phyloP scores from a whole-genome alignment of 2,888 invertebrate species.

The Candidula unifasciata region DNA sequence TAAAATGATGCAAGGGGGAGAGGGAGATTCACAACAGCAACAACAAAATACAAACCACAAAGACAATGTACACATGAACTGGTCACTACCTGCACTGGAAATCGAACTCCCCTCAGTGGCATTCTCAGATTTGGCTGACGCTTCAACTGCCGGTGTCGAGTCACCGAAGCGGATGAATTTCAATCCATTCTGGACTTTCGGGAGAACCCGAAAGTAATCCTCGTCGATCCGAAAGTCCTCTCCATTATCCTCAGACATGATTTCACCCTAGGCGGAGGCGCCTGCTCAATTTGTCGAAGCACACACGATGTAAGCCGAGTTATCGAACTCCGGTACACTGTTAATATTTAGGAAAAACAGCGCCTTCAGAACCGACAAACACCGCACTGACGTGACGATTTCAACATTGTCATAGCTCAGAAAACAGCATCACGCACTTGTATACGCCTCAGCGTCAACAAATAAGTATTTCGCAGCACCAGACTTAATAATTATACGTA shows the following conservation, averaged over 20 bases:
- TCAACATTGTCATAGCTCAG: no score
- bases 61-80: no score
- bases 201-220: slow-evolving; percentile 38
- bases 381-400: no score
- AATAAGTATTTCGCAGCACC: no score
- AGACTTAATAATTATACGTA: no score
- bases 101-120: not conserved
- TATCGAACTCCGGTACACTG: not conserved
- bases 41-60: no score
- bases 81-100: not conserved
- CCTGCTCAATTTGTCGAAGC: not conserved
- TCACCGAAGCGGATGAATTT: slow-evolving; percentile 9
- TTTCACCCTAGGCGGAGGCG: not conserved
- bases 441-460: no score
- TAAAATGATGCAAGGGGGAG: no score
- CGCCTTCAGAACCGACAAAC: no score
- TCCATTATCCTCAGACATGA: not conserved
- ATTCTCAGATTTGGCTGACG: not conserved
- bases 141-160: not conserved
- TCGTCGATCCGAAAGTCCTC: slow-evolving; percentile 5
- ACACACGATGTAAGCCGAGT: not conserved
- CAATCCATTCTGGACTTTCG: not conserved
- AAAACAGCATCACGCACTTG: no score
- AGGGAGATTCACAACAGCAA: no score
- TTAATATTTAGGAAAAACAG: no score